These are phyloP conservation scores for Gymnodraco acuticeps DNA, from an alignment of 2,797 vertebrate species.

Conservation along the genomic window DNA sequence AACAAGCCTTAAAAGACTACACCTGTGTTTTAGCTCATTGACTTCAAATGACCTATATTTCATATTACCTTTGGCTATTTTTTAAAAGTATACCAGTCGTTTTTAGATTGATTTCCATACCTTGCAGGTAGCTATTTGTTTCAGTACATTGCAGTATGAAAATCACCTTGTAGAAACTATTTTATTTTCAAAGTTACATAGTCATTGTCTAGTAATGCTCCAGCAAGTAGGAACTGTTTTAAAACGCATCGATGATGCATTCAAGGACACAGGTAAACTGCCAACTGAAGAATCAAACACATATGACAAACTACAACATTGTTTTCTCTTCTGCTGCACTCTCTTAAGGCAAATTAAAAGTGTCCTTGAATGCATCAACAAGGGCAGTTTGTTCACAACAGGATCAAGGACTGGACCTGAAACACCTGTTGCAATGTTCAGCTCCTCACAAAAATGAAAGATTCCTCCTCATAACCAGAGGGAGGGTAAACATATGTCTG, in stretches of 20 bases:
- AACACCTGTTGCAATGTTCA: conserved; percentile 42
- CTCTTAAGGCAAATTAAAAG: background rate
- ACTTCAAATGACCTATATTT: background rate
- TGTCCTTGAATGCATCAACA: conserved; percentile 40
- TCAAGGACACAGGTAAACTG: conserved; percentile 15
- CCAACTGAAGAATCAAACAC: conserved; percentile 4
- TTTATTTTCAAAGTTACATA: background rate
- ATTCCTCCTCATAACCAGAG: background rate
- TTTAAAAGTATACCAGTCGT: background rate
- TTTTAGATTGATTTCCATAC: conserved; percentile 9
- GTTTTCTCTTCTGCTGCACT: conserved; percentile 6
- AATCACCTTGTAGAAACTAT: background rate
- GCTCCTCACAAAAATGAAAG: conserved; percentile 4
- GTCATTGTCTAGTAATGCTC: background rate
- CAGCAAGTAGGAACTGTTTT: background rate
- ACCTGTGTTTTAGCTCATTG: conserved; percentile 4
- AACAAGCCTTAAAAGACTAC: background rate
- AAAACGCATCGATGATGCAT: background rate
- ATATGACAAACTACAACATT: conserved; percentile 6
- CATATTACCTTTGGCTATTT: background rate
- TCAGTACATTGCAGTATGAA: background rate
- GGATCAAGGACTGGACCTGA: conserved; percentile 23
- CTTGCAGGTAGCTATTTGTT: conserved; percentile 1
- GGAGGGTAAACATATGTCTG: conserved; percentile 24
- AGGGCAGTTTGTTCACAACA: conserved; percentile 34